Evolutionary conservation across 35 echinoderm and acorn worm species (phyloP).

Genomic region (Heliocidaris erythrogramma): DNA sequence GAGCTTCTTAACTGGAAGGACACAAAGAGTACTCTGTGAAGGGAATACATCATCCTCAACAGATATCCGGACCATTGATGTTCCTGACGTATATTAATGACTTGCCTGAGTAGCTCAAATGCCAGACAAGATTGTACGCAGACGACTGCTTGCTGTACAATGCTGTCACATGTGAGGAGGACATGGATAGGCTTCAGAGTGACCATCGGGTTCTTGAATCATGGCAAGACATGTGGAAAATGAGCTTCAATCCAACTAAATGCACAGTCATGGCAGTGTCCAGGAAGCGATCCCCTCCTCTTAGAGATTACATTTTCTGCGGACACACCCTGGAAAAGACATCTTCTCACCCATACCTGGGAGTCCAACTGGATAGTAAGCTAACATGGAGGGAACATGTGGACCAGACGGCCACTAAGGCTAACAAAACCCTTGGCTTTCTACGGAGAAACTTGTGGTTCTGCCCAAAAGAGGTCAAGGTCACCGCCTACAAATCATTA

Average conservation of each 20-base stretch:
- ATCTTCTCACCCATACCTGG: too few relatives aligned
- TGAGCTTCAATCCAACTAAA: too few relatives aligned
- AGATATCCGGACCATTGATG: not conserved
- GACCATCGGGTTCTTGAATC: too few relatives aligned
- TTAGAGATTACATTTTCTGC: not conserved
- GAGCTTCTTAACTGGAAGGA: not conserved
- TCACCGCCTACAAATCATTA: too few relatives aligned
- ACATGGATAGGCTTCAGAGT: too few relatives aligned
- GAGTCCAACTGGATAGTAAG: too few relatives aligned
- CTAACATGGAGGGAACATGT: too few relatives aligned
- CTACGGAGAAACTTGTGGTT: not conserved
- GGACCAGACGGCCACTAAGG: too few relatives aligned
- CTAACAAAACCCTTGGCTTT: not conserved
- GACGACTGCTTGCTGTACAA: not conserved
- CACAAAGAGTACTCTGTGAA: not conserved
- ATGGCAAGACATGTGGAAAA: too few relatives aligned
- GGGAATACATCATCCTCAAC: not conserved
- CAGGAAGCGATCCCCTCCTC: not conserved
- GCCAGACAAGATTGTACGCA: not conserved
- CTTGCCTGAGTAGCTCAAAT: not conserved
- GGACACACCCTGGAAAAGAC: not conserved
- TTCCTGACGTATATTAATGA: too few relatives aligned
- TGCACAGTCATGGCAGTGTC: not conserved
- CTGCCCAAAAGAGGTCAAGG: not conserved
- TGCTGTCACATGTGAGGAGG: too few relatives aligned